These are phyloP conservation scores for Acanthopagrus latus DNA, from an alignment of 2,797 vertebrate genomes.

Conservation along the genomic window DNA sequence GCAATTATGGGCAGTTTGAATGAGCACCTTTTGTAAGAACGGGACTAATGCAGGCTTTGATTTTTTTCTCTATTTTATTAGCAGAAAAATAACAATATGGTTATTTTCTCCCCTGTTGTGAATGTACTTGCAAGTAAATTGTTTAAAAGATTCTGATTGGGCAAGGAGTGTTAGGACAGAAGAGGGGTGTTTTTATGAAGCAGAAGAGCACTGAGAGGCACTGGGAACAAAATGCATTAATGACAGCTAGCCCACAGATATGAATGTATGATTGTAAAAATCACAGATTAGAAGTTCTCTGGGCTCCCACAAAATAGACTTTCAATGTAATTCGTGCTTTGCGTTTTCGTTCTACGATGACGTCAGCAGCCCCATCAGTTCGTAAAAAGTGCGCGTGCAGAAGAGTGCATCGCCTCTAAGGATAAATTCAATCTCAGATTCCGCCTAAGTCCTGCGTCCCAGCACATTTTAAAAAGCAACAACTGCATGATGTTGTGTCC, in stretches of 20 bases:
- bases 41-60: too few relatives aligned
- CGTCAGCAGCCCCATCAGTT: background rate
- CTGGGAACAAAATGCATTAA: conserved; percentile 19
- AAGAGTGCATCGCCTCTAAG: background rate
- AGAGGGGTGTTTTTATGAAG: background rate
- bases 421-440: background rate
- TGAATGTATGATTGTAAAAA: conserved; percentile 3
- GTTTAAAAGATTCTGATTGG: background rate
- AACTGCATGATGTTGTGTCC: background rate
- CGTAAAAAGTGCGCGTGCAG: background rate
- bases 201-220: conserved; percentile 2
- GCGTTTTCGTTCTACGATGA: background rate
- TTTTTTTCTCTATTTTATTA: too few relatives aligned
- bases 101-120: background rate
- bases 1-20: background rate
- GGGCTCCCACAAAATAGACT: background rate
- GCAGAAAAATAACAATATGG: background rate
- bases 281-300: background rate
- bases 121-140: background rate
- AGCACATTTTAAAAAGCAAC: background rate
- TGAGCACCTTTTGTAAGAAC: too few relatives aligned
- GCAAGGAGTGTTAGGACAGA: background rate
- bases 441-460: background rate
- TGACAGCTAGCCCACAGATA: background rate
- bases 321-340: background rate